phyloP scores from a whole-genome alignment of 2,797 vertebrate genomes.

The Brachyrhaphis roseni region DNA sequence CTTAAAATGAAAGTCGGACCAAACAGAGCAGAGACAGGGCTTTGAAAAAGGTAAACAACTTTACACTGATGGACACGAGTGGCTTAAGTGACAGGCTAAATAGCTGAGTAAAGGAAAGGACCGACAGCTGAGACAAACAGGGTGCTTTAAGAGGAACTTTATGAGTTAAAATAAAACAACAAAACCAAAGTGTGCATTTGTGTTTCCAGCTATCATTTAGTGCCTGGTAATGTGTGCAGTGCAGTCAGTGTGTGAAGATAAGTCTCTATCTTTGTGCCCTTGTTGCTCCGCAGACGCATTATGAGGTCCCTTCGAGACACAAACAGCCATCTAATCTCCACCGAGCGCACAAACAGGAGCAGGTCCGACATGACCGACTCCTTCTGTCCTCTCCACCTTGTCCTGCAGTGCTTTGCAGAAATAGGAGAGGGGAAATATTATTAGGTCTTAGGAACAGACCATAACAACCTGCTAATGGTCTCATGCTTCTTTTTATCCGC shows the following conservation, averaged over 20 bases:
- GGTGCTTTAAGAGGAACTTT: constrained; percentile 17
- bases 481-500: constrained; percentile 10
- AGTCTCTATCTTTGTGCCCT: constrained; percentile 51
- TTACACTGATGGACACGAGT: constrained; percentile 7
- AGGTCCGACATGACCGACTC: constrained; percentile 47
- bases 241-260: constrained; percentile 37
- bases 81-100: constrained; percentile 24
- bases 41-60: constrained; percentile 15
- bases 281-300: constrained; percentile 61
- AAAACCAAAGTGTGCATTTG: constrained; percentile 19
- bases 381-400: constrained; percentile 43
- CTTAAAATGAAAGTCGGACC: constrained; percentile 2
- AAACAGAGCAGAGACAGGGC: constrained; percentile 23
- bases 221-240: constrained; percentile 5
- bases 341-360: constrained; percentile 28
- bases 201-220: constrained; percentile 19
- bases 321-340: constrained; percentile 46
- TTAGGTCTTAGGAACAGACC: constrained; percentile 44
- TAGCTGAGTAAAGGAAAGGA: constrained; percentile 15
- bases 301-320: constrained; percentile 55
- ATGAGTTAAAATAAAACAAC: constrained; percentile 22
- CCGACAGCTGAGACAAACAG: constrained; percentile 25
- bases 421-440: constrained; percentile 30
- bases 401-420: constrained; percentile 25
- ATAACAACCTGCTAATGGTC: constrained; percentile 26